These are phyloP conservation scores for Callorhinus ursinus DNA, from an alignment of 2,113 vertebrate genomes.

Conservation along the genomic window DNA sequence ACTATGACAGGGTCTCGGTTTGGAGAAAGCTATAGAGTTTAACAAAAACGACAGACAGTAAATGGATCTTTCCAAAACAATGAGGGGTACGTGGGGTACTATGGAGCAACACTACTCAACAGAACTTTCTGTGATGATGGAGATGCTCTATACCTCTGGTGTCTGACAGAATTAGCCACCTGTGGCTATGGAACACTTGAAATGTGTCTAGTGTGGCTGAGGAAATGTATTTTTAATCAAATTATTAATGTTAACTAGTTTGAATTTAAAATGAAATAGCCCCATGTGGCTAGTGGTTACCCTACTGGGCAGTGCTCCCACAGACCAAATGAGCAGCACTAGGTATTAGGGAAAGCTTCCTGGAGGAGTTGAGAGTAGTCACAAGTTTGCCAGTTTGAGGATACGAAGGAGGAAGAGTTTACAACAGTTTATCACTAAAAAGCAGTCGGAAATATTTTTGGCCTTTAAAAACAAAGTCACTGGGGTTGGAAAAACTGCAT, in stretches of 20 bases:
- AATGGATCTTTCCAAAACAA: neutral
- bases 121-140: neutral
- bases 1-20: neutral
- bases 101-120: accelerated
- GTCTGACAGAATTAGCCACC: neutral
- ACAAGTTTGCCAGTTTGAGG: neutral
- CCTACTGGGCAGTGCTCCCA: accelerated
- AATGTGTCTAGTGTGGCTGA: neutral
- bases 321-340: neutral
- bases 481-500: neutral
- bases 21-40: neutral
- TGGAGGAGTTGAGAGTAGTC: neutral
- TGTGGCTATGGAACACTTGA: neutral
- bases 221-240: neutral
- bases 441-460: neutral
- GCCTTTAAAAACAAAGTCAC: neutral
- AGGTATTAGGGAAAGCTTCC: neutral
- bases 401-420: neutral
- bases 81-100: neutral
- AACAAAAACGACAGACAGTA: neutral
- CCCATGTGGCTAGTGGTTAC: neutral
- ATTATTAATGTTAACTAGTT: neutral
- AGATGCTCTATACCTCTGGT: neutral
- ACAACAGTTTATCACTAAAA: neutral
- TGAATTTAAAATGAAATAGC: neutral